phyloP scores from a whole-genome alignment of 2,797 vertebrate species.

The Poliocrania exsul region DNA sequence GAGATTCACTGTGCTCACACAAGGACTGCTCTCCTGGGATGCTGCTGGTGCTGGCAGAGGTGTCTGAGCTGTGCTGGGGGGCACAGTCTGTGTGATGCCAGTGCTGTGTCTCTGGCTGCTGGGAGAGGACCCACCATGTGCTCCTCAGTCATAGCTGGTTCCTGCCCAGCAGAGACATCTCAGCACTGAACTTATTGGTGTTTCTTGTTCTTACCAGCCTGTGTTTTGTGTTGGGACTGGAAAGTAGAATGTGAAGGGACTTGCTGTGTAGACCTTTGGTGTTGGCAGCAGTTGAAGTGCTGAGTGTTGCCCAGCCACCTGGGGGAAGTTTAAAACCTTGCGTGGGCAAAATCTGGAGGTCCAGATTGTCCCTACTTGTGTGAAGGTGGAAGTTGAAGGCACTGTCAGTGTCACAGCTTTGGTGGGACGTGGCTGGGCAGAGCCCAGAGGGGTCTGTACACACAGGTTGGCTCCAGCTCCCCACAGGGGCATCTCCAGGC shows the following conservation, averaged over 20 bases:
- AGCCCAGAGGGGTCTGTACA: background rate
- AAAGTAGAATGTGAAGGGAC: too few species aligned
- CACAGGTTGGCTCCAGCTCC: background rate
- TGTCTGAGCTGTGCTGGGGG: background rate
- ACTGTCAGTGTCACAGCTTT: background rate
- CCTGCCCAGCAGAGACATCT: background rate
- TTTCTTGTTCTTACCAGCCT: background rate
- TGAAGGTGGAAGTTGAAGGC: background rate
- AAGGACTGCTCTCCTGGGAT: background rate
- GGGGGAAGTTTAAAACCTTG: background rate
- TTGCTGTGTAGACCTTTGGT: background rate
- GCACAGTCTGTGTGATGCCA: background rate
- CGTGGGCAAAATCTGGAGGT: background rate
- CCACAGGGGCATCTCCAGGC: background rate
- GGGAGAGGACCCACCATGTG: fast-evolving
- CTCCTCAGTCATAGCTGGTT: background rate
- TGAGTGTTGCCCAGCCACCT: fast-evolving
- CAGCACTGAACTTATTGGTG: background rate
- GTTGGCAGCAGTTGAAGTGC: background rate
- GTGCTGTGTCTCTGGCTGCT: background rate
- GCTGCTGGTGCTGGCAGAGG: background rate
- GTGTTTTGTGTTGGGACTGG: background rate
- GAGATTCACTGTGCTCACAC: background rate
- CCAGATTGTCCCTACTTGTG: fast-evolving
- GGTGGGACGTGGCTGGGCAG: fast-evolving